These are phyloP conservation scores for Ephestia elutella DNA, from an alignment of 1,140 invertebrate species.

Conservation along the genomic window DNA sequence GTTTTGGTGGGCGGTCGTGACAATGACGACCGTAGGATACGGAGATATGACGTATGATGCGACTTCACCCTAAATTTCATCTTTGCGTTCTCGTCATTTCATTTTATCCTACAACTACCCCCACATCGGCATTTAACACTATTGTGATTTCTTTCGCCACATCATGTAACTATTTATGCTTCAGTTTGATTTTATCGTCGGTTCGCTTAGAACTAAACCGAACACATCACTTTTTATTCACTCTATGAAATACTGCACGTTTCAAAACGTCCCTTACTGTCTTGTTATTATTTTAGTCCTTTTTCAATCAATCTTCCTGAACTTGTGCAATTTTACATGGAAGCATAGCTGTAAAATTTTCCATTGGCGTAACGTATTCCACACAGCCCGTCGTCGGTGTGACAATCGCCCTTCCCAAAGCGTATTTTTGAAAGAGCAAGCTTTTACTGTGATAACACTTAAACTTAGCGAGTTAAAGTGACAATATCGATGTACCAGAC, in stretches of 20 bases:
- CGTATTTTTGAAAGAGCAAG: slow-evolving; percentile 42
- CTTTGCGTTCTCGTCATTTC: slow-evolving; percentile 63
- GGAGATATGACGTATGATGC: slow-evolving; percentile 99
- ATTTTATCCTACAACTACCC: slow-evolving; percentile 51
- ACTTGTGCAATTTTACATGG: slow-evolving; percentile 62
- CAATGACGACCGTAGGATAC: slow-evolving; percentile 99
- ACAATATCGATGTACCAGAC: slow-evolving; percentile 27
- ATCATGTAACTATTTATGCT: slow-evolving; percentile 61
- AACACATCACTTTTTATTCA: slow-evolving; percentile 46
- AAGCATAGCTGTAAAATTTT: slow-evolving; percentile 51
- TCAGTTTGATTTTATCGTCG: slow-evolving; percentile 56
- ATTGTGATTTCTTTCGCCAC: slow-evolving; percentile 56
- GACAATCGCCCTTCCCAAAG: slow-evolving; percentile 67
- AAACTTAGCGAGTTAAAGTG: slow-evolving; percentile 46
- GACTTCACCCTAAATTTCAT: slow-evolving; percentile 64
- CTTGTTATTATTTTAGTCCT: slow-evolving; percentile 41
- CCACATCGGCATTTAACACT: slow-evolving; percentile 59
- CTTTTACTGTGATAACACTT: slow-evolving; percentile 45
- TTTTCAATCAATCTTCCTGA: slow-evolving; percentile 38
- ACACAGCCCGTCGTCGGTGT: slow-evolving; percentile 47
- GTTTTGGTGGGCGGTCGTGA: slow-evolving; percentile 99
- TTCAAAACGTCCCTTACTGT: slow-evolving; percentile 39
- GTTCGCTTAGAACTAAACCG: slow-evolving; percentile 58
- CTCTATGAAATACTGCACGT: slow-evolving; percentile 50
- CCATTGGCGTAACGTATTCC: slow-evolving; percentile 16